Evolutionary conservation across 2,888 invertebrate genomes (phyloP), one percentile per base, ranked within the genome.

Genomic region (Drosophila borborema): DNA sequence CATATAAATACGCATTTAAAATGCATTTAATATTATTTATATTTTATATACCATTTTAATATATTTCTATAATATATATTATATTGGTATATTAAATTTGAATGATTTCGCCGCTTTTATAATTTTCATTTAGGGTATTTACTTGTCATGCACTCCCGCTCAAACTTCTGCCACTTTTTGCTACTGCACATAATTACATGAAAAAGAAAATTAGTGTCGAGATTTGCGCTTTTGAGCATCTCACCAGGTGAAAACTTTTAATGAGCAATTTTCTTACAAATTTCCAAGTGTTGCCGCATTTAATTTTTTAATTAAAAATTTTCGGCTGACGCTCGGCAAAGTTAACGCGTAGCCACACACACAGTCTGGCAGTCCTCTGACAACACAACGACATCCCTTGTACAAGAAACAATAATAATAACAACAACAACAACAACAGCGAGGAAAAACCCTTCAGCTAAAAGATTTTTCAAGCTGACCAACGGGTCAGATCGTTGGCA

Each of bases 261-360:
- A 87, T 90, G 89, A 87, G 87, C 90, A 89, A 87, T 86, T 90
- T 90, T 90, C 83, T 75, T 77, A 75, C 81, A 87, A 89, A 89
- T 77, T 89, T 85, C 74, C 80, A 88, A 88, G 86, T 88, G 90
- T 77, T 90, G 81, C 77, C 82, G 77, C 86, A 88, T 77, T 90
- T 86, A 88, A 86, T 86, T 86, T 86, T 87, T 86, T 90, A 82
- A 90, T 88, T 90, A 86, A 82, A 77, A 82, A 74, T 68, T 63
- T 28, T 64, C 59, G n/a, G 45, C 56, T 48, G 40, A 38, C 56
- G 36, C 43, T 18, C 28, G 31, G 54, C 14, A 12, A 56, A 49
- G 36, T 46, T 54, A 49, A 53, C 28, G 45, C 55, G 46, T 18
- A 54, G 48, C 59, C 58, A 38, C 34, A 41, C 46, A 28, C 28